A percentile compares a stretch with the other conserved stretches of the same genome.
phyloP scores from a whole-genome alignment of 2,888 invertebrate genomes.

The Malacosoma neustria region DNA sequence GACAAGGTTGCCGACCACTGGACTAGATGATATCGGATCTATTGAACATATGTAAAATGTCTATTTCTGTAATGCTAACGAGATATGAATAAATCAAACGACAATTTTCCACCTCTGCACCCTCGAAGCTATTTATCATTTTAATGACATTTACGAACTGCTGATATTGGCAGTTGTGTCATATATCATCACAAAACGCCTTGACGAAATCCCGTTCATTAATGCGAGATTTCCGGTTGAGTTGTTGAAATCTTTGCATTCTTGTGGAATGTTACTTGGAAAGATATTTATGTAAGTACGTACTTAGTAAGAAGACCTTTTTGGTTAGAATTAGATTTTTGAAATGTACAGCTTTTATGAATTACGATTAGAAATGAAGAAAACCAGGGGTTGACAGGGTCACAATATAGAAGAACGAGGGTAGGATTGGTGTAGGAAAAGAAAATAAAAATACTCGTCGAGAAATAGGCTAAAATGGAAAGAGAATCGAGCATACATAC shows the following conservation, averaged over 20 bases:
- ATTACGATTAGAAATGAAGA: too few relatives aligned
- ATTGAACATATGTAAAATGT: too few relatives aligned
- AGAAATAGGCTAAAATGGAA: too few relatives aligned
- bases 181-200: constrained; percentile 50
- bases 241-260: constrained; percentile 22
- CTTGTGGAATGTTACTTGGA: constrained; percentile 23
- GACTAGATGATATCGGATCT: too few relatives aligned
- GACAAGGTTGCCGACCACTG: too few relatives aligned
- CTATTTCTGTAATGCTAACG: too few relatives aligned
- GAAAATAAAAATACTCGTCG: too few relatives aligned
- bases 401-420: too few relatives aligned
- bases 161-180: constrained; percentile 24
- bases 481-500: too few relatives aligned
- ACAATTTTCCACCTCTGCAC: constrained; percentile 39
- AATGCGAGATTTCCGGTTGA: constrained; percentile 14
- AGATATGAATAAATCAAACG: constrained; percentile 46
- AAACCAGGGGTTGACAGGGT: too few relatives aligned
- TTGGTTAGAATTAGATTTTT: background rate
- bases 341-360: too few relatives aligned
- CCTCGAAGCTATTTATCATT: constrained; percentile 32
- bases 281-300: constrained; percentile 14
- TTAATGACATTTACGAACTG: constrained; percentile 37
- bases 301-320: constrained; percentile 1
- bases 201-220: constrained; percentile 5
- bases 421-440: too few relatives aligned